Conservation (phyloP, 2,888 invertebrate species). For the Nymphalis c-album region DNA sequence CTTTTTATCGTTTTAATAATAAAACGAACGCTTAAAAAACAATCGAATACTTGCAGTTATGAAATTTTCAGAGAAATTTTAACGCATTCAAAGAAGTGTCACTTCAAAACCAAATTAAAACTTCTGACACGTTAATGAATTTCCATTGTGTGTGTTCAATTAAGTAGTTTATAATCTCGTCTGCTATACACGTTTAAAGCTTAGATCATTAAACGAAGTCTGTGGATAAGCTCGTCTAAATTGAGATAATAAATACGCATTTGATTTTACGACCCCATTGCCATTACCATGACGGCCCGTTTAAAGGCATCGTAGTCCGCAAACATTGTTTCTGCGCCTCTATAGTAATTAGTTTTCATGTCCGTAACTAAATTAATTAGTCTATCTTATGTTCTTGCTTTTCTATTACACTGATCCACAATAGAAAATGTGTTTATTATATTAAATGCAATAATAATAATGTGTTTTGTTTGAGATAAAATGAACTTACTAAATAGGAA, state of each 20-base stretch:
- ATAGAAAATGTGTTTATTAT: neutral
- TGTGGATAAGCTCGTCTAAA: slow-evolving; percentile 26
- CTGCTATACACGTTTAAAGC: neutral
- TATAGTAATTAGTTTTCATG: slow-evolving; percentile 3
- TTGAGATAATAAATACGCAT: slow-evolving; percentile 26
- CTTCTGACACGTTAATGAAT: too few species aligned
- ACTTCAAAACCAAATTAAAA: too few species aligned
- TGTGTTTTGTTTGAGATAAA: too few species aligned
- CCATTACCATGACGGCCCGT: slow-evolving; percentile 12
- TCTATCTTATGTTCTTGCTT: neutral
- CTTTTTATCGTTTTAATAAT: too few species aligned
- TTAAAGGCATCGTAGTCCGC: slow-evolving; percentile 4
- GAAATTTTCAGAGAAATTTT: too few species aligned
- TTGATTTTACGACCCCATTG: slow-evolving; percentile 27
- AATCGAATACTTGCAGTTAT: too few species aligned
- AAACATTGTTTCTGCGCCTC: slow-evolving; percentile 7
- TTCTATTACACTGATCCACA: neutral
- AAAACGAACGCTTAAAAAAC: too few species aligned
- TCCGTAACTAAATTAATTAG: neutral
- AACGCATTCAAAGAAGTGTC: too few species aligned
- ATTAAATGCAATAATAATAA: too few species aligned
- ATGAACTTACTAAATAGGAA: too few species aligned
- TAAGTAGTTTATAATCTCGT: neutral
- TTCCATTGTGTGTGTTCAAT: neutral
- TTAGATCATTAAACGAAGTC: slow-evolving; percentile 5